A percentile compares a stretch with the other conserved stretches of the same genome.
These are phyloP conservation scores for Tangara arthus DNA, from an alignment of 2,797 vertebrate genomes.

Conservation along the genomic window DNA sequence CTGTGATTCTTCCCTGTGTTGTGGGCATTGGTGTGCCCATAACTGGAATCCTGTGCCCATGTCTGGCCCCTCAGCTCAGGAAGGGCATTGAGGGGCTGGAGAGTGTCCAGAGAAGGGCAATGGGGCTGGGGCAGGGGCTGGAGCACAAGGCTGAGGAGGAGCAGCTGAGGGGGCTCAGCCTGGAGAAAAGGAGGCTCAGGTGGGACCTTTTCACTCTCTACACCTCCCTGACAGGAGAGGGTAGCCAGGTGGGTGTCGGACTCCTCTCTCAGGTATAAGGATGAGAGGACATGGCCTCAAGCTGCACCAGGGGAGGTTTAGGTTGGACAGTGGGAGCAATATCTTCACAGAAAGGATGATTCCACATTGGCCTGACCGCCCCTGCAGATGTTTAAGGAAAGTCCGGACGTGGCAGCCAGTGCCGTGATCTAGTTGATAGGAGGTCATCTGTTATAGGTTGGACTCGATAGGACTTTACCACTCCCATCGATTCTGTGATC, in stretches of 20 bases:
- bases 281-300: background rate
- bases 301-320: background rate
- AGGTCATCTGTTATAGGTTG: no score
- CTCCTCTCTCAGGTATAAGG: background rate
- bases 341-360: background rate
- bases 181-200: background rate
- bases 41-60: background rate
- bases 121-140: background rate
- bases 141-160: background rate
- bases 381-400: background rate
- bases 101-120: rapidly evolving
- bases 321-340: background rate
- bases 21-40: no score
- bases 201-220: rapidly evolving
- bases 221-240: rapidly evolving
- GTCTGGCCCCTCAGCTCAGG: background rate
- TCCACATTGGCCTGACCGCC: background rate
- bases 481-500: rapidly evolving
- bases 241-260: rapidly evolving
- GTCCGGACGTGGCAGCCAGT: background rate
- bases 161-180: background rate
- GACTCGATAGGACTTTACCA: background rate
- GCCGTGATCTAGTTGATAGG: background rate
- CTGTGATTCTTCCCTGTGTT: background rate
- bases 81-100: background rate